Base-by-base conservation (phyloP, 2,888 invertebrate species). In the Luperina nickerlii region DNA sequence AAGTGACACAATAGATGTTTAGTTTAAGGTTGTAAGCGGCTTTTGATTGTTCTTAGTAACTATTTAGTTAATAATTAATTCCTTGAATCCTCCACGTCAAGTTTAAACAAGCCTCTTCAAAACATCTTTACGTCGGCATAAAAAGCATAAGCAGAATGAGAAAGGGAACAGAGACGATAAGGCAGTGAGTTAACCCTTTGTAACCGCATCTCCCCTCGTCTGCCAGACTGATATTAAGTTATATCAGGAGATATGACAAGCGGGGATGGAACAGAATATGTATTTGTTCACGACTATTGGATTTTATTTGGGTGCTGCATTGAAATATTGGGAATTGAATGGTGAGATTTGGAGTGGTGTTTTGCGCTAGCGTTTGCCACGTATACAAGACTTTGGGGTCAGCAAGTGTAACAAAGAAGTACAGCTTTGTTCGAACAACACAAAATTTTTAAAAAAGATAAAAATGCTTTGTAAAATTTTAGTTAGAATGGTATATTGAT, bases 181-280 rank as follows among this genome's bases (percentile, higher is more conserved):
- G 85, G 65, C 73, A 74, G 66, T 51, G 75, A 81, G 79, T 87
- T 82, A 89, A 84, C 77, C 84, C 77, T 83, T 78, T 82, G 81
- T 76, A 74, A 38, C 78, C 77, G 71, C 77, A 70, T 1, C 85
- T 73, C 78, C 70, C 78, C 63, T 51, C 68, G 9, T 38, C 68
- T 77, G 76, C 42, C 82, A 80, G 75, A 62, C 81, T 73, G 79
- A 78, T 89, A 88, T 88, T 89, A 86, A 84, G 84, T 88, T 86
- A 86, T 88, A 80, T 78, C 79, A 82, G 45, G 70, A 63, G 81
- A 65, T 15, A 81, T 86, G 90, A 84, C 88, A 90, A 77, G 76
- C 78, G 78, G 63, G 75, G 69, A 69, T 75, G 66, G 78, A 81
- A 70, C 75, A 62, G 81, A 88, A 88, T 88, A 84, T 85, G 80